Evolutionary conservation across 1,140 invertebrate genomes (phyloP), one percentile per base, ranked within the genome.

Genomic region (Plodia interpunctella): DNA sequence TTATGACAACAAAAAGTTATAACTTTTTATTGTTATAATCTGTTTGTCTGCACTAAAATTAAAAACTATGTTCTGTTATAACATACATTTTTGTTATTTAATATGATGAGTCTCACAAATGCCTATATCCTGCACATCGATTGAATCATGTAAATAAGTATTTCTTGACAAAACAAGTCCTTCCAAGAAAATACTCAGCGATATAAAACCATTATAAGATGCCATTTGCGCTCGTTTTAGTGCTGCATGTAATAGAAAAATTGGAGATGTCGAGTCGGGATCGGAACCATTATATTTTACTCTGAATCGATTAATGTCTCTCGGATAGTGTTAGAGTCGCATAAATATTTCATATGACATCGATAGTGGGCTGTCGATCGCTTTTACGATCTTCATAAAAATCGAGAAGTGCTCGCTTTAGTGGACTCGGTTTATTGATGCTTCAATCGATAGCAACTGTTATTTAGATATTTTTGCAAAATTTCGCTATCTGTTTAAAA

Each of bases 271-370:
- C 13, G 38, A 44, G 38, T 44, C n/a, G 38, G 38, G 38, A 44
- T 44, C 13, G 38, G 38, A 44, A 44, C 5, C 38, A 44, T 44
- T 44, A 44, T 44, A 44, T 44, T 44, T 44, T 44, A 44, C 38
- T 44, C 18, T 57, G 59, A 69, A 64, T 78, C 76, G 67, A 76
- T 79, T 76, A 73, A 74, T 68, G 55, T 51, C 60, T 49, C 60
- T 61, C 63, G 61, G 68, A 78, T 66, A 63, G 62, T 72, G 69
- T 65, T 71, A 70, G 69, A 62, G 70, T 54, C 63, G 65, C 71
- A 73, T 78, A 75, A 81, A 77, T 74, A 70, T 79, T 75, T 76
- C 70, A 78, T 78, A 67, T 63, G 68, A 79, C 72, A 74, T 73
- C 66, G 73, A 78, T 79, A 82, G 76, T 76, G 38, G 66, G 70